A percentile compares a stretch with the other conserved stretches of the same genome.
phyloP scores from a whole-genome alignment of 2,113 vertebrate species.

The Taxidea taxus region DNA sequence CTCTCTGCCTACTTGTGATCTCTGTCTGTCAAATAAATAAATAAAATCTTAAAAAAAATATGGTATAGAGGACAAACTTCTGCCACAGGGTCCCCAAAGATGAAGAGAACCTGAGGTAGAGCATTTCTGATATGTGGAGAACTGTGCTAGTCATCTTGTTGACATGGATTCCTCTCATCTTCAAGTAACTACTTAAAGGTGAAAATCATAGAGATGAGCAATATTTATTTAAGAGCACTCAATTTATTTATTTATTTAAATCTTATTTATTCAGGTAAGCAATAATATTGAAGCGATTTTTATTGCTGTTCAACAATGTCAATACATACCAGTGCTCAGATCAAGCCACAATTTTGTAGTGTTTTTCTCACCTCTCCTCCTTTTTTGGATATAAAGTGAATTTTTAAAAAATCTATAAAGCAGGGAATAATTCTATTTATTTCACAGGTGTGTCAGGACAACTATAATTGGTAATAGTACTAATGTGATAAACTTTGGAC shows the following conservation, averaged over 20 bases:
- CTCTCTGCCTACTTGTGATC: too few relatives aligned
- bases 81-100: not conserved
- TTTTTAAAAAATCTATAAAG: not conserved
- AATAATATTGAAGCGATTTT: not conserved
- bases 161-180: not conserved
- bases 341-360: not conserved
- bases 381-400: not conserved
- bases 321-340: not conserved
- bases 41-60: too few relatives aligned
- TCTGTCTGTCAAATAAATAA: too few relatives aligned
- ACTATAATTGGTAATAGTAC: not conserved
- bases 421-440: not conserved
- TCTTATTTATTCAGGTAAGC: not conserved
- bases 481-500: not conserved
- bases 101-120: not conserved
- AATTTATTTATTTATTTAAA: not conserved
- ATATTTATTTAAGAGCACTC: not conserved
- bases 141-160: not conserved
- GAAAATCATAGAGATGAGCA: not conserved
- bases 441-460: not conserved
- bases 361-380: not conserved
- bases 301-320: not conserved
- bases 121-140: not conserved
- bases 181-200: not conserved
- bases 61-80: not conserved